Evolutionary conservation across 2,797 vertebrate genomes (phyloP), one percentile per base, ranked within the genome.

Genomic region (Chiropotes sagulatus): DNA sequence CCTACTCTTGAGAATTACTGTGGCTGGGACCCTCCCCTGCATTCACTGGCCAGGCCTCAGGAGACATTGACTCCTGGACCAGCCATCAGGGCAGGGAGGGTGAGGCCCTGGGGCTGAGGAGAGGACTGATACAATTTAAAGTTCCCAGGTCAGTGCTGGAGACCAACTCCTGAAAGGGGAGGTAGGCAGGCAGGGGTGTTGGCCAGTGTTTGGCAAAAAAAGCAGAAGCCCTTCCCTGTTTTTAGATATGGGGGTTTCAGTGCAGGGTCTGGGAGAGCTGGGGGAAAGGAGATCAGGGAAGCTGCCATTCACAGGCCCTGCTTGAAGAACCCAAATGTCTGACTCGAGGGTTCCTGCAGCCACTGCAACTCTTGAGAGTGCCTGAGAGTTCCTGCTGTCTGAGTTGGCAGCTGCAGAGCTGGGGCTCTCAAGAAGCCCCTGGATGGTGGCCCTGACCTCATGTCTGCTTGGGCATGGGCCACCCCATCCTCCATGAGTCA

Each of bases 361-460:
- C 0, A 0, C 36, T 5, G 26, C 6, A 9, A 6, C 6, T 3
- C 13, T 39, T n/a, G 4, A 26, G 20, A 13, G 6, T 3, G 5
- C 28, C 78, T 5, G 20, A 24, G n/a, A 58, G 10, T 5, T 15
- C 33, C 50, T 4, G 2, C 54, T 11, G 0, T 1, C 72, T 10
- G 4, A 0, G 8, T 3, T 28, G 46, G 54, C 52, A 20, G 85
- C 78, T 14, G n/a, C n/a, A 20, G 28, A 36, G 78, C 26, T 1
- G 2, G 7, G 17, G 24, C 10, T 36, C 15, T 64, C 15, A 0
- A 17, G 44, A 19, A 33, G 20, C 20, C 44, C 22, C 76, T 9
- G 20, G 8, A 8, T 2, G 3, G 11, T 44, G 12, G 28, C 17
- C 33, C 22, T 28, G 30, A 26, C 1, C 57, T 26, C 57, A 15